Evolutionary conservation across 2,113 vertebrate genomes (phyloP), one percentile per base, ranked within the genome.

Genomic region (Ictalurus punctatus): DNA sequence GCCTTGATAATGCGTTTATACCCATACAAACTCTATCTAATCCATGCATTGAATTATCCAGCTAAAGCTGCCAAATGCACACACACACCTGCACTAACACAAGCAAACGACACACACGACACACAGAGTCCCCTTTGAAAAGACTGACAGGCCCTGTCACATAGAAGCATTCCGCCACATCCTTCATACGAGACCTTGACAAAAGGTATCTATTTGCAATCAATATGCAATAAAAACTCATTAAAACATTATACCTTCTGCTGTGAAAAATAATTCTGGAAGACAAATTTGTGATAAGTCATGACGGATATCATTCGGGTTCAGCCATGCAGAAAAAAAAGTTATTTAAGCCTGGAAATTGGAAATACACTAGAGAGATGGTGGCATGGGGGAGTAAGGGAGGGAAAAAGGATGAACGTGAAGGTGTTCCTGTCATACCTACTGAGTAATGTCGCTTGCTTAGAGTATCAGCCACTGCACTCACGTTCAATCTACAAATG

Each of bases 221-320:
- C 94, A 93, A 94, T 95, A 95, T 94, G 93, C 93, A 94, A 96
- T 95, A 94, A 95, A 95, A 95, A 93, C 92, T 94, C 92, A 95
- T 95, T 94, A 95, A 95, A 93, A 91, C 91, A 86, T 93, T 92
- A 91, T 92, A 91, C 93, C 88, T 94, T 93, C 90, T 89, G 92
- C 93, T 92, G 92, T 88, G 89, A 88, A 94, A 95, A 95, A 95
- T 94, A 94, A 92, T 95, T 95, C 93, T 79, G 84, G 92, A 92
- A 93, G 94, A 94, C 92, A 93, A 93, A 94, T 95, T 92, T 94
- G 92, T 52, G 61, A 93, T 92, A 92, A 94, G 94, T 94, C 94
- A 93, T 87, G 87, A 90, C 89, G 85, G 91, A 92, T 94, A 93
- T 93, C 92, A 93, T 93, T 94, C 87, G 90, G 86, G 89, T 86